Base-by-base conservation (phyloP, 2,797 vertebrate genomes). In the Tapera naevia region DNA sequence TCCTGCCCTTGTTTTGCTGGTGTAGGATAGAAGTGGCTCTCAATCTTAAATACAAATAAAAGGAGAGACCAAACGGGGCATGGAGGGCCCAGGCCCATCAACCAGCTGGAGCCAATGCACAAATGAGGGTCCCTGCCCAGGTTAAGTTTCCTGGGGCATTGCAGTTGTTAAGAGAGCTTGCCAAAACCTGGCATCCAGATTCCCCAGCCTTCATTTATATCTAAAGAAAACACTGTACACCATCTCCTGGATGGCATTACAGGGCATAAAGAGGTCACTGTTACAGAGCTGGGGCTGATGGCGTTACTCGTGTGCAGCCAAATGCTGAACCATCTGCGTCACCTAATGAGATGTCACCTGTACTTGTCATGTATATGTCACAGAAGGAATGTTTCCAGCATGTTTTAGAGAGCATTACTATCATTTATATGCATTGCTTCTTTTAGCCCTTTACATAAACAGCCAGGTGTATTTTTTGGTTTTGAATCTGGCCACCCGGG, bases 371-470 rank as follows among this genome's bases (percentile, higher is more conserved):
- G 18, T 24, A 0, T 37, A 53, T 88, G 87, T 92, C 61, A 88
- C 76, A 80, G 74, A 90, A 92, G 37, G 87, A 91, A 57, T 86
- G 79, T 88, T 89, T 93, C 82, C 80, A 84, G 60, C 64, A 17
- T 66, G 51, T 51, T 94, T 94, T 95, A 79, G 72, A 73, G 74
- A 86, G 17, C 66, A 70, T 88, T 92, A 73, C 73, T 60, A 73
- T 48, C 35, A 89, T 92, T 81, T 84, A 73, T 73, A 70, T 84
- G 51, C 46, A 82, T 70, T 81, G 73, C 80, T 91, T 53, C 91
- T 93, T 94, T 91, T 79, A 91, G 86, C 51, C 48, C 37, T 81
- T 84, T 92, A 82, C 91, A 84, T 89, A 67, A 90, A 95, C 88
- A 92, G 5, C 18, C 85, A 54, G 51, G 60, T 80, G 69, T 60